Evolutionary conservation across 2,797 vertebrate species (phyloP).

Genomic region (Sparidentex hasta): DNA sequence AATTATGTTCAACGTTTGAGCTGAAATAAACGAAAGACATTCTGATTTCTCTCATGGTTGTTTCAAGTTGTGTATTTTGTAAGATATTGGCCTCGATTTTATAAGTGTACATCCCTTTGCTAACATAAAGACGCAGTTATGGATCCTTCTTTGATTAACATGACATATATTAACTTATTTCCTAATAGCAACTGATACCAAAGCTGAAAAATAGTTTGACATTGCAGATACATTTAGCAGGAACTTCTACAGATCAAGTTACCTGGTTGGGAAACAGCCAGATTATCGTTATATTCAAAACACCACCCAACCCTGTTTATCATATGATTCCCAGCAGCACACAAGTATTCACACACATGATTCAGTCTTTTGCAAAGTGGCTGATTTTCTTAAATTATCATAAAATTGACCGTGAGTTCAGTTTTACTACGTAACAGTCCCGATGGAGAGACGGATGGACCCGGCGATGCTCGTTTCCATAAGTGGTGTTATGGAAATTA

Average conservation of each 20-base stretch:
- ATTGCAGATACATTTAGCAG: no score
- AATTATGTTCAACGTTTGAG: no score
- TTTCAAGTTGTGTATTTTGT: no score
- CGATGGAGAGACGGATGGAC: rapidly evolving
- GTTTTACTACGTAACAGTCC: no score
- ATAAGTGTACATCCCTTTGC: no score
- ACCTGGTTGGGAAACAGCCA: no score
- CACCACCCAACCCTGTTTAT: background rate
- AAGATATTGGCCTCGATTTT: no score
- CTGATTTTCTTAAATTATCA: background rate
- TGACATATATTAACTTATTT: background rate
- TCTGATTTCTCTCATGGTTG: no score
- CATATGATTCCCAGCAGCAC: background rate
- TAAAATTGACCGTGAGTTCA: background rate
- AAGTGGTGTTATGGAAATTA: slow-evolving; percentile 11
- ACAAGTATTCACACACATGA: background rate
- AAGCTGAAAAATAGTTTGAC: no score
- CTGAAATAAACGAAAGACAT: no score
- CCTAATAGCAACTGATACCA: background rate
- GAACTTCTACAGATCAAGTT: background rate
- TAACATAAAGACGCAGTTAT: no score
- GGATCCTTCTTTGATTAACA: background rate
- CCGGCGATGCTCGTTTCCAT: rapidly evolving
- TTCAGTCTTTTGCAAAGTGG: background rate
- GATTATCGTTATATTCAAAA: background rate